Evolutionary conservation across 1,140 invertebrate species (phyloP), one percentile per base, ranked within the genome.

Genomic region (Lerema accius): DNA sequence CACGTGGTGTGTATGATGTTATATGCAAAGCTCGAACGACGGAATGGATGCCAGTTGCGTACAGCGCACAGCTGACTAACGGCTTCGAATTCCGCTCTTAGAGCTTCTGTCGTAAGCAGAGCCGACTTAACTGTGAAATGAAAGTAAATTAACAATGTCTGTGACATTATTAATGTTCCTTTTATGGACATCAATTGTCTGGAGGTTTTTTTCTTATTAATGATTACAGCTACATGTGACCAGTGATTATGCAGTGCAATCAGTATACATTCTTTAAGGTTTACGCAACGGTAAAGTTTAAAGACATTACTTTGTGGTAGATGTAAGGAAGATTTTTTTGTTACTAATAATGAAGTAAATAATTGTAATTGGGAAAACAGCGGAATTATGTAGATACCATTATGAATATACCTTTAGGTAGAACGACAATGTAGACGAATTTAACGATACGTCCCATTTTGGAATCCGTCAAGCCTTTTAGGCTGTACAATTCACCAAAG

Each of bases 81-180:
- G 53, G 53, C 53, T 56, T 56, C 23, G 14, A 56, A 56, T 56
- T 56, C 53, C 53, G 53, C 53, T 56, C 53, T 40, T 56, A 45
- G 40, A 40, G 53, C 43, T 56, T 55, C 53, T 56, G 53, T 50
- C 48, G 49, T 45, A 45, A 56, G 53, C 53, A 45, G 26, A 58
- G 15, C 26, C 55, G 40, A 56, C 51, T 56, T 56, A 56, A 56
- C 51, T 56, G 51, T 56, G 51, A 56, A 56, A 58, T 58, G 53
- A 58, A 58, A 58, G 53, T 58, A 58, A 58, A 58, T 58, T 58
- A 26, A 58, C 53, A 45, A 58, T 58, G 53, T 28, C 53, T 56
- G 50, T 53, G 28, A 56, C 40, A 56, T 45, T 56, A 56, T 58
- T 58, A 58, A 45, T 45, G 14, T 45, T 58, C 53, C 39, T 45